A percentile compares a stretch with the other conserved stretches of the same genome.
phyloP scores from a whole-genome alignment of 2,888 invertebrate genomes.

The Cheilosia scutellata region DNA sequence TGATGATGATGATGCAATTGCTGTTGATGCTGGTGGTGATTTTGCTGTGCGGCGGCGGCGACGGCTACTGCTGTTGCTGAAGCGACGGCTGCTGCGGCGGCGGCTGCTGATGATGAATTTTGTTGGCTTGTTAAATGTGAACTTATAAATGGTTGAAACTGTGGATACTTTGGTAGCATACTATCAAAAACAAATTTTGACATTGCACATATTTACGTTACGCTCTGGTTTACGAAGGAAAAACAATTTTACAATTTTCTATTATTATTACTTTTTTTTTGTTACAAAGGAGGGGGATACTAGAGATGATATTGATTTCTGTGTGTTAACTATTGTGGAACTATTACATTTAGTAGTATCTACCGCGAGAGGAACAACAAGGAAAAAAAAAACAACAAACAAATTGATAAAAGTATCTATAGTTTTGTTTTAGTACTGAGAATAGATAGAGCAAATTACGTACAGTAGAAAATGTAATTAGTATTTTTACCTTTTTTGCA shows the following conservation, averaged over 20 bases:
- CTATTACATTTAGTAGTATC: slow-evolving; percentile 47
- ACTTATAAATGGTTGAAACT: slow-evolving; percentile 87
- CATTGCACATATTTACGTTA: slow-evolving; percentile 88
- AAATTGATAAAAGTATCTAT: slow-evolving; percentile 61
- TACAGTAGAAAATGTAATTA: slow-evolving; percentile 62
- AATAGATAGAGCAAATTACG: slow-evolving; percentile 60
- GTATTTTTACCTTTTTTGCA: slow-evolving; percentile 65
- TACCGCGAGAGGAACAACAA: slow-evolving; percentile 58
- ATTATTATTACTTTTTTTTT: slow-evolving; percentile 48
- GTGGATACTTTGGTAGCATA: slow-evolving; percentile 97
- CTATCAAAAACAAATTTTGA: slow-evolving; percentile 99
- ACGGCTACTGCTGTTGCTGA: slow-evolving; percentile 82
- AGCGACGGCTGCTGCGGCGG: slow-evolving; percentile 85
- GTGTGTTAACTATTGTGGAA: slow-evolving; percentile 59
- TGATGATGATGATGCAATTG: slow-evolving; percentile 86
- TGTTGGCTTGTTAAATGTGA: slow-evolving; percentile 85
- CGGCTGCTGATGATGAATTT: slow-evolving; percentile 89
- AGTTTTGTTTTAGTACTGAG: slow-evolving; percentile 65
- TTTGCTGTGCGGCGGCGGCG: slow-evolving; percentile 78
- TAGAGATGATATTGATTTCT: slow-evolving; percentile 35
- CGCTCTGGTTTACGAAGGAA: slow-evolving; percentile 77
- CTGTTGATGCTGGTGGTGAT: slow-evolving; percentile 81
- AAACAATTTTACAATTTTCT: slow-evolving; percentile 60
- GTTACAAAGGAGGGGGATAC: slow-evolving; percentile 43
- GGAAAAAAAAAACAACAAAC: slow-evolving; percentile 25